Evolutionary conservation across 1,140 invertebrate genomes (phyloP).

Genomic region (Pollicipes pollicipes): DNA sequence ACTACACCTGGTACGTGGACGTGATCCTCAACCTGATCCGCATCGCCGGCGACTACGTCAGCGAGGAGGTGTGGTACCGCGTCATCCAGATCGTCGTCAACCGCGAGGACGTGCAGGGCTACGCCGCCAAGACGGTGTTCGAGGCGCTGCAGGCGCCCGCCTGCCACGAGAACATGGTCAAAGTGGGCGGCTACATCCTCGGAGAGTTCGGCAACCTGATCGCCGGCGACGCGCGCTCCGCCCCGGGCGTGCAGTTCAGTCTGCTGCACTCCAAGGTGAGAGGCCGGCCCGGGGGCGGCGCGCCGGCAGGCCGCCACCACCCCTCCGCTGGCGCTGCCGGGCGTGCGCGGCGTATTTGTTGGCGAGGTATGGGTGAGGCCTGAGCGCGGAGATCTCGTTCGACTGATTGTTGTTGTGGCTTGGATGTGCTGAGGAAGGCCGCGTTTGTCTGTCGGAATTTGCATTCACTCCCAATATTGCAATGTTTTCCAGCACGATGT

Average conservation of each 20-base stretch:
- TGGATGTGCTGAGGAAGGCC: too few relatives aligned
- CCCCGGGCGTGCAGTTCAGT: conserved; percentile 88
- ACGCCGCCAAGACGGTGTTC: conserved; percentile 98
- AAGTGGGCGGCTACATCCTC: conserved; percentile 98
- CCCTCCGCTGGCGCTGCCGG: too few relatives aligned
- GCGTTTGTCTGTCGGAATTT: too few relatives aligned
- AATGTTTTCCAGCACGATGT: too few relatives aligned
- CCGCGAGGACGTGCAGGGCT: conserved; percentile 95
- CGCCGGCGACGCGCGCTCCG: conserved; percentile 92
- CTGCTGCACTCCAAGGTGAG: conserved; percentile 80
- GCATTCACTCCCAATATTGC: too few relatives aligned
- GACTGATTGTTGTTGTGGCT: too few relatives aligned
- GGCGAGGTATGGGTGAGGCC: too few relatives aligned
- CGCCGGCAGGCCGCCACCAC: conserved; percentile 21
- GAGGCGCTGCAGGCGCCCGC: conserved; percentile 94
- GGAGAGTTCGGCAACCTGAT: conserved; percentile 99
- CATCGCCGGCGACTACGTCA: conserved; percentile 98
- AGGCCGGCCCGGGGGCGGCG: conserved; percentile 22
- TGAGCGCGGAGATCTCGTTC: too few relatives aligned
- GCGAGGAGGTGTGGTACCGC: conserved; percentile 87
- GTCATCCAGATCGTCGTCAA: conserved; percentile 99
- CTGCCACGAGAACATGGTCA: conserved; percentile 99
- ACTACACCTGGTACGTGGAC: conserved; percentile 98
- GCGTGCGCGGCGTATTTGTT: too few relatives aligned
- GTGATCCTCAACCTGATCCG: conserved; percentile 98